These are phyloP conservation scores for Ailurus styani DNA, from an alignment of 2,113 vertebrate genomes.

Conservation along the genomic window DNA sequence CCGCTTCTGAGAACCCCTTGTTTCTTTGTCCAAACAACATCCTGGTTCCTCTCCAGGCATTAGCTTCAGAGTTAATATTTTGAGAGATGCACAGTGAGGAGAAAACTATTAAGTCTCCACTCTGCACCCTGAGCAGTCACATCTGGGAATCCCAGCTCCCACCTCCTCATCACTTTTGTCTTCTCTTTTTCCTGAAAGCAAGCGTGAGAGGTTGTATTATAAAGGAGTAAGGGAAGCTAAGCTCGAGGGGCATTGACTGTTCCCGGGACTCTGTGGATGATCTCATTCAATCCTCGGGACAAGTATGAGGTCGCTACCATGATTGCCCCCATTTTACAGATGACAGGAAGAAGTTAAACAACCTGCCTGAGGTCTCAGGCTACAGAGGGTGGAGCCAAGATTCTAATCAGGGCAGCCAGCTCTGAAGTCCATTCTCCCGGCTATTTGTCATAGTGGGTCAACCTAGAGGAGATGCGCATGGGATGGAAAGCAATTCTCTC, in stretches of 20 bases:
- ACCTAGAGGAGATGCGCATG: background rate
- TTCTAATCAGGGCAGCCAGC: background rate
- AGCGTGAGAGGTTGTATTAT: background rate
- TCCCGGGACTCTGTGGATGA: background rate
- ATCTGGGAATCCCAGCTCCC: background rate
- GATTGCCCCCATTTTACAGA: background rate
- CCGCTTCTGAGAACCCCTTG: conserved; percentile 55
- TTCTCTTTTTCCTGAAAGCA: background rate
- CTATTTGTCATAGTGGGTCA: background rate
- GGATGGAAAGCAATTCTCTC: background rate
- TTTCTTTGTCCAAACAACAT: conserved; percentile 40
- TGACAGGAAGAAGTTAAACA: background rate
- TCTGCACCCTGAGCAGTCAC: background rate
- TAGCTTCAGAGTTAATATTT: background rate
- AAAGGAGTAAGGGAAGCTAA: background rate
- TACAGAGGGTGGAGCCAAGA: background rate
- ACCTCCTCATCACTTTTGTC: background rate
- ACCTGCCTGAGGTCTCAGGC: background rate
- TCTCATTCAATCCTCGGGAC: background rate
- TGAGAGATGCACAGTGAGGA: background rate
- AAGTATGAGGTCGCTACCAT: background rate
- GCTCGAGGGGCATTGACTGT: background rate
- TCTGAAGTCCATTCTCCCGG: background rate
- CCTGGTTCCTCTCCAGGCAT: conserved; percentile 34
- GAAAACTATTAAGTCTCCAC: background rate